These are phyloP conservation scores for Alsophila aescularia DNA, from an alignment of 2,888 invertebrate species.

Conservation along the genomic window DNA sequence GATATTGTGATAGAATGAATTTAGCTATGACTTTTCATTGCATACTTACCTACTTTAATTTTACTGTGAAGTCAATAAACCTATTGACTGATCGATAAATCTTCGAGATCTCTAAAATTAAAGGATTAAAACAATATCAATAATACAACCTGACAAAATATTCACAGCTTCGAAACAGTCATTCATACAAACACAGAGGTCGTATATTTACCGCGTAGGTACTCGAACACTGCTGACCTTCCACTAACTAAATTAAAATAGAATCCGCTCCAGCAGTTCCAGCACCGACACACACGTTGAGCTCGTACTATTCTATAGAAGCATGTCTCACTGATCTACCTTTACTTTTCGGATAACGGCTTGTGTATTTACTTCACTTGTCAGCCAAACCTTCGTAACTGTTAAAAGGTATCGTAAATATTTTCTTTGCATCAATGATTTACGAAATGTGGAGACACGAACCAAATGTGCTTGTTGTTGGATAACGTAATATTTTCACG, in stretches of 20 bases:
- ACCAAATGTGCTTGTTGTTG: conserved; percentile 17
- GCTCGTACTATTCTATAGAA: conserved; percentile 24
- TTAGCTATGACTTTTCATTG: background rate
- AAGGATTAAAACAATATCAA: background rate
- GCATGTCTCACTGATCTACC: conserved; percentile 26
- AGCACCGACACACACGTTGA: conserved; percentile 19
- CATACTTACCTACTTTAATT: background rate
- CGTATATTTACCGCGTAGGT: conserved; percentile 26
- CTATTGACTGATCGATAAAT: background rate
- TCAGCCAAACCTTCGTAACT: conserved; percentile 26
- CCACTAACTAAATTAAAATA: conserved; percentile 79
- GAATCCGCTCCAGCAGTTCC: conserved; percentile 48
- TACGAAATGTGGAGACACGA: conserved; percentile 16
- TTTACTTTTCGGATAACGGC: conserved; percentile 24
- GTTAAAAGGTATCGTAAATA: conserved; percentile 33
- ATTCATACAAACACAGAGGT: conserved; percentile 17
- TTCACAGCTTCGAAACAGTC: background rate
- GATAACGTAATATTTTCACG: conserved; percentile 2
- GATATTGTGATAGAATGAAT: background rate
- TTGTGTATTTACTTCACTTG: conserved; percentile 30
- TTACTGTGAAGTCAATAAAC: background rate
- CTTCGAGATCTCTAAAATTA: background rate
- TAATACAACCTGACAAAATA: background rate
- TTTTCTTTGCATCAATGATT: conserved; percentile 34
- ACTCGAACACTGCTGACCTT: conserved; percentile 61